Percentiles rank a stretch among this genome's conserved stretches.
phyloP scores from a whole-genome alignment of 2,113 vertebrate genomes.

The Pterocles gutturalis region DNA sequence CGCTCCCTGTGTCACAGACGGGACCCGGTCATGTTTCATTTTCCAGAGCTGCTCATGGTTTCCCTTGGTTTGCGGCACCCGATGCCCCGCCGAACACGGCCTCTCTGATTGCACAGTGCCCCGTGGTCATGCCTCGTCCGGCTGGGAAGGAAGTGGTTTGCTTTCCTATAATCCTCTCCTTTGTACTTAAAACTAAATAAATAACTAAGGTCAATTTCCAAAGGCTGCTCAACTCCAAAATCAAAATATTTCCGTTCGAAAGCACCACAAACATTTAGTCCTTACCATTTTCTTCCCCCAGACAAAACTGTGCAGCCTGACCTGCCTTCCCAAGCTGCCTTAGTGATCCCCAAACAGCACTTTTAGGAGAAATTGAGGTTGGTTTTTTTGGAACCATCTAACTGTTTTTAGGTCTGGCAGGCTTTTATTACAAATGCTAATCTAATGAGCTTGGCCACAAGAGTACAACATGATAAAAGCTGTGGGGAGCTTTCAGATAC shows the following conservation, averaged over 20 bases:
- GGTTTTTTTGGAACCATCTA: neutral
- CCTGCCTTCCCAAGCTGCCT: neutral
- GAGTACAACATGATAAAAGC: neutral
- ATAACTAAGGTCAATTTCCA: neutral
- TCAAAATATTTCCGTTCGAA: neutral
- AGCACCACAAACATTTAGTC: neutral
- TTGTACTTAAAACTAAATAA: neutral
- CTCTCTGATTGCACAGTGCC: neutral
- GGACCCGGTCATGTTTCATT: neutral
- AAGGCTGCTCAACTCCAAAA: neutral
- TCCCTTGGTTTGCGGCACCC: neutral
- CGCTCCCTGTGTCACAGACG: fast-evolving
- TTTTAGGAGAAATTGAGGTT: neutral
- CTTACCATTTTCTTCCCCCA: neutral
- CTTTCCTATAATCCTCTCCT: neutral
- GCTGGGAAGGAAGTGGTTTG: neutral
- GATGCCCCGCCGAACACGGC: fast-evolving
- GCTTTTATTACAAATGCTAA: neutral
- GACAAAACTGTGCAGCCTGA: neutral
- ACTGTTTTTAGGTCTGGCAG: neutral
- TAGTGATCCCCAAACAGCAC: neutral
- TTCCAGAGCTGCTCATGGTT: neutral
- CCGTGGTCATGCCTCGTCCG: neutral
- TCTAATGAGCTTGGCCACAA: neutral
- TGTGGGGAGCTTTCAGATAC: neutral